A percentile compares a stretch with the other conserved stretches of the same genome.
phyloP scores from a whole-genome alignment of 1,140 invertebrate species.

The Orussus abietinus region DNA sequence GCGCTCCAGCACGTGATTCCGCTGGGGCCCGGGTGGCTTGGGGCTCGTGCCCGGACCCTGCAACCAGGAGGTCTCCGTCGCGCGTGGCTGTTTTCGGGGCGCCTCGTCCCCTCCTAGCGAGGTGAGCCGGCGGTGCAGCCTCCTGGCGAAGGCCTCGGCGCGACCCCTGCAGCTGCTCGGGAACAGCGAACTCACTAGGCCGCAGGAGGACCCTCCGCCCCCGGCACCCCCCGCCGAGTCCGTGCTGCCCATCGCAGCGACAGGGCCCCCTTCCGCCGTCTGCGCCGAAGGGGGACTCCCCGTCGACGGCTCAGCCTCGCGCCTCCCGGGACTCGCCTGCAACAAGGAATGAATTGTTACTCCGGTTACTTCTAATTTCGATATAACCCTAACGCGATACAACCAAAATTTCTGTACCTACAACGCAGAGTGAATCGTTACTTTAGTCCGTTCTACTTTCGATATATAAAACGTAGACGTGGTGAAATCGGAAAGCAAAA shows the following conservation, averaged over 20 bases:
- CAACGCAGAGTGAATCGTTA: too few species aligned
- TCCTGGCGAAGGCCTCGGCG: conserved; percentile 74
- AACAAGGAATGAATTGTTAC: too few species aligned
- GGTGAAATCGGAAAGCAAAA: too few species aligned
- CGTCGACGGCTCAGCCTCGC: conserved; percentile 20
- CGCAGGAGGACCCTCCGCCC: conserved; percentile 42
- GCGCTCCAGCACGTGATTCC: conserved; percentile 27
- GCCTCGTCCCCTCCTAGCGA: conserved; percentile 57
- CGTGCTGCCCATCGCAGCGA: conserved; percentile 32
- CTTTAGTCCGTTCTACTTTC: too few species aligned
- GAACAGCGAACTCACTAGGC: conserved; percentile 53
- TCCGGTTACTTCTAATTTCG: too few species aligned
- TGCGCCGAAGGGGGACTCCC: conserved; percentile 20
- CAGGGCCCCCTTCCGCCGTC: conserved; percentile 8
- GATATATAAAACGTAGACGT: too few species aligned
- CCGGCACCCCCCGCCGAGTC: conserved; percentile 28
- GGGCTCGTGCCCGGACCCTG: conserved; percentile 18
- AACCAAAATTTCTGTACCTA: too few species aligned
- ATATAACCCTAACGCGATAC: too few species aligned
- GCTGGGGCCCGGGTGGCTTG: conserved; percentile 42
- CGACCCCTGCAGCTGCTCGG: conserved; percentile 71
- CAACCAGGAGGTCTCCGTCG: conserved; percentile 35
- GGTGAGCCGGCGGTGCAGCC: conserved; percentile 68
- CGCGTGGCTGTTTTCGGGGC: conserved; percentile 16
- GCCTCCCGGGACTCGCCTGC: conserved; percentile 16